Evolutionary conservation across 2,113 vertebrate species (phyloP), one percentile per base, ranked within the genome.

Genomic region (Monopterus albus): DNA sequence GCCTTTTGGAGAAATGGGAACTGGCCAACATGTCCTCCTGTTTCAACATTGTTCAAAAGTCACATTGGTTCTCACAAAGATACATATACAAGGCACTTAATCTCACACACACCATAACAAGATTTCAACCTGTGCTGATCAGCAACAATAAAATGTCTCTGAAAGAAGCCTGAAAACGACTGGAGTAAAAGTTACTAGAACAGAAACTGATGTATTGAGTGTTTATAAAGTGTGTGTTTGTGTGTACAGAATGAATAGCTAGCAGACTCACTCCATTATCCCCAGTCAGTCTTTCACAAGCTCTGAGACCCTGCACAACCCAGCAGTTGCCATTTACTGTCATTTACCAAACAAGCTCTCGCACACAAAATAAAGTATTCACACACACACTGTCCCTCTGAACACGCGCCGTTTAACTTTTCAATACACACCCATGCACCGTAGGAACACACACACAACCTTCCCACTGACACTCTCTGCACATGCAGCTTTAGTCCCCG

Each of bases 261-360:
- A 50, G 47, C 25, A 57, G 58, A 33, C 56, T 43, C 46, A 42
- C 65, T 81, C 57, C 40, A 74, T 84, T 79, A 74, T 64, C 56
- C 61, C 31, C 7, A 26, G 58, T 66, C 72, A 56, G 36, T 58
- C 57, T 46, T 51, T 69, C 79, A 75, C 67, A 69, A 84, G 75
- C 75, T 76, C 55, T 29, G 75, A 76, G 78, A 79, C 64, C 75
- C 64, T 31, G 52, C 25, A 29, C 17, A 61, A 56, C 79, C 42
- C 29, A 53, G 72, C 60, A 72, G 68, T 78, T 82, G 78, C 66
- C 78, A 66, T 66, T 78, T 65, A 75, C 31, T 71, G 72, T 77
- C 72, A 77, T 66, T 59, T 59, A 58, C 47, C 53, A 64, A 38
- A 62, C 62, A 42, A 68, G 72, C 63, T 40, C 55, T 21, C 47